Conservation (phyloP, 2,888 invertebrate genomes). For the Drosophila setosimentum region DNA sequence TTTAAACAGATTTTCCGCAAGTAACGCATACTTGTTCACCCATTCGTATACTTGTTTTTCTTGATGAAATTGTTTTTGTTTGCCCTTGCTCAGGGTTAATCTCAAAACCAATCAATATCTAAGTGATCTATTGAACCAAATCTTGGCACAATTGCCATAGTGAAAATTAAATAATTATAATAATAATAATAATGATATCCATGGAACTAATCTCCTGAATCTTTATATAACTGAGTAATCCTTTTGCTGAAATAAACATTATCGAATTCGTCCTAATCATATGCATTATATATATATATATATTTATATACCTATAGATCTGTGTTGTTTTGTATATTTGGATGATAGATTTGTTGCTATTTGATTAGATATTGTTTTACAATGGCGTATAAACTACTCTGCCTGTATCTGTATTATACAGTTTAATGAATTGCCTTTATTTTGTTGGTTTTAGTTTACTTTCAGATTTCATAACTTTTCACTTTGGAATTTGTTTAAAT, state of each 20-base stretch:
- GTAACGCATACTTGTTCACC: background rate
- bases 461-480: constrained; percentile 39
- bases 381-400: background rate
- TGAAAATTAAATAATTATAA: background rate
- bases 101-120: background rate
- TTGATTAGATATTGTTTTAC: constrained; percentile 8
- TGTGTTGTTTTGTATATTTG: background rate
- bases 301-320: constrained; percentile 18
- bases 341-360: constrained; percentile 9
- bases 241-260: background rate
- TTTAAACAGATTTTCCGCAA: constrained; percentile 3
- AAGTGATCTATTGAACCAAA: background rate
- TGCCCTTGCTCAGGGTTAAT: background rate
- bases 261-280: background rate
- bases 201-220: background rate
- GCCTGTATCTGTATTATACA: constrained; percentile 13
- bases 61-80: background rate
- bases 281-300: background rate
- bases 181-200: background rate
- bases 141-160: background rate
- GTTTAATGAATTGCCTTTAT: constrained; percentile 20
- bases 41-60: background rate
- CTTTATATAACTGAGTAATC: background rate
- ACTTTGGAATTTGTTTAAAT: constrained; percentile 29
- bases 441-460: constrained; percentile 26